These are phyloP conservation scores for Hypolimnas misippus DNA, from an alignment of 2,888 invertebrate species.

Conservation along the genomic window DNA sequence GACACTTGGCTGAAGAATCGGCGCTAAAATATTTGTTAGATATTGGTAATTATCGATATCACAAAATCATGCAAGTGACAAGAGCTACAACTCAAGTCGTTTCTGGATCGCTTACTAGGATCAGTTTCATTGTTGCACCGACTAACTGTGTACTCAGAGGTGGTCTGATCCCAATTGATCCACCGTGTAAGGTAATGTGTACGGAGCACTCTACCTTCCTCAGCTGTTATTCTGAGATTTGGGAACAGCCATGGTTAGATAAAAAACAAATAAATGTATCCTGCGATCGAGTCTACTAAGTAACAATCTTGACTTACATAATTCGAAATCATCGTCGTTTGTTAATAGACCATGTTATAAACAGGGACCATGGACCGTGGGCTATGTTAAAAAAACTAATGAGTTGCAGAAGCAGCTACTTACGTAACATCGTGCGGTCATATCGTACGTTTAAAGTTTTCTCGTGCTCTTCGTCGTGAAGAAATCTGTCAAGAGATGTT, in stretches of 20 bases:
- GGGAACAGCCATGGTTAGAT: conserved; percentile 80
- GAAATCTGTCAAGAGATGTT: no score
- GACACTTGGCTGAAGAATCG: conserved; percentile 5
- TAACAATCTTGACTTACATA: no score
- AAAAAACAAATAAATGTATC: conserved; percentile 58
- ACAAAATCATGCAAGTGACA: not conserved
- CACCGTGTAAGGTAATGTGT: not conserved
- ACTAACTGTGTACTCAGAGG: not conserved
- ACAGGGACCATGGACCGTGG: no score
- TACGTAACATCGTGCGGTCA: no score
- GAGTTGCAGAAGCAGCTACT: no score
- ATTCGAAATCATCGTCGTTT: no score
- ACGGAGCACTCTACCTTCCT: not conserved
- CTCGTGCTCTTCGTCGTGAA: no score
- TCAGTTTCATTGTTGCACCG: not conserved
- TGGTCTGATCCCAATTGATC: not conserved
- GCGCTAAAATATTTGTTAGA: not conserved
- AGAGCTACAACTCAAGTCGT: not conserved
- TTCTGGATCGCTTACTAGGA: not conserved
- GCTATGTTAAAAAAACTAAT: no score
- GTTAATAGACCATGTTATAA: no score
- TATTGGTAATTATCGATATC: not conserved
- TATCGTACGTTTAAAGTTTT: no score
- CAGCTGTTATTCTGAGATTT: conserved; percentile 53
- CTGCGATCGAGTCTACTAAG: conserved; percentile 43